phyloP scores from a whole-genome alignment of 2,113 vertebrate species.

The Siniperca knerii region DNA sequence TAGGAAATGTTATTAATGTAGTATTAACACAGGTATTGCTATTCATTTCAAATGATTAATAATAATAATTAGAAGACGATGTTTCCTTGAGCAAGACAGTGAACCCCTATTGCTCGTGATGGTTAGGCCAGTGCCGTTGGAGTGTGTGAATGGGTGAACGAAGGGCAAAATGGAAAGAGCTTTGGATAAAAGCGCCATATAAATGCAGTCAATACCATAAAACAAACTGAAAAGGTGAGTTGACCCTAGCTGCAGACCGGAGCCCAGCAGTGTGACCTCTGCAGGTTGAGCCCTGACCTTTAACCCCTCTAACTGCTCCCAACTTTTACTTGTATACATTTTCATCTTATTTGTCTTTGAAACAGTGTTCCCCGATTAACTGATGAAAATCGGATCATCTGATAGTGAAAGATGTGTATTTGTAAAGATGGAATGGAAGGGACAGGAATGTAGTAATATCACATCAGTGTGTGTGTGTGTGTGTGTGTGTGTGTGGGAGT shows the following conservation, averaged over 20 bases:
- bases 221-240: not conserved
- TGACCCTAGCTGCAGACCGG: not conserved
- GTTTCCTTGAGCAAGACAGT: not conserved
- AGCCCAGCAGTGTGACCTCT: constrained; percentile 17
- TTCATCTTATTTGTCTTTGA: not conserved
- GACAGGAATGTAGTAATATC: not conserved
- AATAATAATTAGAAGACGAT: not conserved
- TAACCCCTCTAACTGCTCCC: not conserved
- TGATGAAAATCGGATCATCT: not conserved
- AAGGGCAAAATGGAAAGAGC: too few relatives aligned
- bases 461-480: not conserved
- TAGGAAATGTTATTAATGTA: not conserved
- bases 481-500: not conserved
- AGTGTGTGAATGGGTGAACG: not conserved
- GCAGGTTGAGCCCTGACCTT: constrained; percentile 21
- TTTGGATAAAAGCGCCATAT: not conserved
- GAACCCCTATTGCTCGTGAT: not conserved
- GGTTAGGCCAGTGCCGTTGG: not conserved
- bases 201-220: not conserved
- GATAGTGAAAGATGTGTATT: not conserved
- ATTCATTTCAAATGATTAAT: not conserved
- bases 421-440: not conserved
- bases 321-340: not conserved
- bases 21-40: not conserved
- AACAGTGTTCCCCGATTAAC: not conserved